A percentile compares a stretch with the other conserved stretches of the same genome.
These are phyloP conservation scores for Drosophila pseudoananassae DNA, from an alignment of 1,140 invertebrate species.

Conservation along the genomic window DNA sequence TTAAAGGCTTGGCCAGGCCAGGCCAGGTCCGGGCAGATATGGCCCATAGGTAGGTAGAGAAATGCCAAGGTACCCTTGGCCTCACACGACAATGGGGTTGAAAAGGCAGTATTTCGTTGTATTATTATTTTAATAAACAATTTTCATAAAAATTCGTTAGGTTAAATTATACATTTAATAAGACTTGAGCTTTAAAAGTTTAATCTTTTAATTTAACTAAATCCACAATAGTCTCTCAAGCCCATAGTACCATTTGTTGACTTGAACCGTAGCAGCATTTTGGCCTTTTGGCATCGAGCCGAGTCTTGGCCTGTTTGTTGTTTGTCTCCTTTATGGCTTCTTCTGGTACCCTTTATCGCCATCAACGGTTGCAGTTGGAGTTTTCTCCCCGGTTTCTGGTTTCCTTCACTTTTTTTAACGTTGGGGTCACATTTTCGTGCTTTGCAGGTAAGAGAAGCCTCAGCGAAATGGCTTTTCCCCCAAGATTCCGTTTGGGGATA, in stretches of 20 bases:
- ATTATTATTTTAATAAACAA: not conserved
- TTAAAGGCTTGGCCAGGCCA: constrained; percentile 66
- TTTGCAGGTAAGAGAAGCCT: constrained; percentile 55
- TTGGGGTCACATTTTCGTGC: constrained; percentile 71
- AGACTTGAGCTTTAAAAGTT: too few relatives aligned
- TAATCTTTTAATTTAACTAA: too few relatives aligned
- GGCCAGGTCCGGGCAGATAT: constrained; percentile 25
- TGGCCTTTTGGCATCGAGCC: constrained; percentile 37
- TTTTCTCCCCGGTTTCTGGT: constrained; percentile 49
- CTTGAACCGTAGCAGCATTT: constrained; percentile 19
- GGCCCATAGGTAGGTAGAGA: constrained; percentile 62
- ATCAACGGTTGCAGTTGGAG: constrained; percentile 72
- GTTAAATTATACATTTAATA: too few relatives aligned
- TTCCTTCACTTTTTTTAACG: constrained; percentile 13
- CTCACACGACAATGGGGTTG: constrained; percentile 25
- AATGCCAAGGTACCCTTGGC: constrained; percentile 15
- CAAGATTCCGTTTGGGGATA: constrained; percentile 47
- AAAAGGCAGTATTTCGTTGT: not conserved
- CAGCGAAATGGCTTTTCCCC: constrained; percentile 33
- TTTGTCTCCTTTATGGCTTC: constrained; percentile 82
- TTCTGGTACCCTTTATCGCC: constrained; percentile 77
- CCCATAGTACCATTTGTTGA: constrained; percentile 26
- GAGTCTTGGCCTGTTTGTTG: constrained; percentile 52
- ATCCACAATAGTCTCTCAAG: too few relatives aligned
- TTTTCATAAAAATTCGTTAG: too few relatives aligned